These are phyloP conservation scores for Artemia sinica DNA, from an alignment of 2,888 invertebrate species.

Conservation along the genomic window DNA sequence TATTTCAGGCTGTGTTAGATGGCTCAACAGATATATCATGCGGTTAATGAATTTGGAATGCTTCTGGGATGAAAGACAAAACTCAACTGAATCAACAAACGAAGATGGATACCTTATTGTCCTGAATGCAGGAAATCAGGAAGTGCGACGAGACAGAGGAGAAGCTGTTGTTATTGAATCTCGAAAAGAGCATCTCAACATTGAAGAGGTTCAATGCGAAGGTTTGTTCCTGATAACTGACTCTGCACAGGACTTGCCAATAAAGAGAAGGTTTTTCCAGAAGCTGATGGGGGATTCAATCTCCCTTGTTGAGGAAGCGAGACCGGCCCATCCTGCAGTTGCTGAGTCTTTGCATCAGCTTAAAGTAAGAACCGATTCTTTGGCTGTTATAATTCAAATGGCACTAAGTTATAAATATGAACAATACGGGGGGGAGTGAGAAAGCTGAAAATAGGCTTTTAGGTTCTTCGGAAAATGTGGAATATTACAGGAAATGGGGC, in stretches of 20 bases:
- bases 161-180: slow-evolving; percentile 32
- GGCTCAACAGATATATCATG: slow-evolving; percentile 31
- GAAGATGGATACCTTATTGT: slow-evolving; percentile 31
- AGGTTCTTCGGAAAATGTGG: too few species aligned
- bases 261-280: slow-evolving; percentile 31
- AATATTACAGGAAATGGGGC: too few species aligned
- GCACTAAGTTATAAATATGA: too few species aligned
- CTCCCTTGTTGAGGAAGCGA: slow-evolving; percentile 33
- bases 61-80: slow-evolving; percentile 7
- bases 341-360: slow-evolving; percentile 43
- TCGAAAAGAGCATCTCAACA: slow-evolving; percentile 32
- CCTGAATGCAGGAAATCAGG: slow-evolving; percentile 25
- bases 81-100: slow-evolving; percentile 18
- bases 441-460: too few species aligned
- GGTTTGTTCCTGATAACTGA: slow-evolving; percentile 34
- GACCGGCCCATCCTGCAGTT: slow-evolving; percentile 39
- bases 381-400: not conserved
- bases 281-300: slow-evolving; percentile 28
- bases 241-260: slow-evolving; percentile 31
- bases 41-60: slow-evolving; percentile 32
- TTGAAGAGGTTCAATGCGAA: slow-evolving; percentile 30
- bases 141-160: slow-evolving; percentile 30
- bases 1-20: slow-evolving; percentile 25
- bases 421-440: too few species aligned
- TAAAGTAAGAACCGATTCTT: slow-evolving; percentile 31